Evolutionary conservation across 1,140 invertebrate genomes (phyloP).

Genomic region (Marisa cornuarietis): DNA sequence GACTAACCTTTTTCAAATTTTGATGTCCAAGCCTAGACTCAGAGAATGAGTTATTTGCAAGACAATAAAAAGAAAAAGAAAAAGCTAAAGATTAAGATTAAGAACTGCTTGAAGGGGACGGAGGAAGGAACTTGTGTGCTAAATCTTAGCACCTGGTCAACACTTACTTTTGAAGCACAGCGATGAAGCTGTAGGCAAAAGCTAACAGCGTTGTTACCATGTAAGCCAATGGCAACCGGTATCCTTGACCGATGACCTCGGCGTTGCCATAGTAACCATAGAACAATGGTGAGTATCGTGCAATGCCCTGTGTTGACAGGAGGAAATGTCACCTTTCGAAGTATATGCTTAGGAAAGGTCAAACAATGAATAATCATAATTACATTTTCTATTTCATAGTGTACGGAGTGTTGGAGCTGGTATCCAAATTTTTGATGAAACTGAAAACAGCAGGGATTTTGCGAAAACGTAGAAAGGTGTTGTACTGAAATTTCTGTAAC

Average conservation of each 20-base stretch:
- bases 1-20: no score
- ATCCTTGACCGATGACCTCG: slow-evolving; percentile 72
- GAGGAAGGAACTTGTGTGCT: no score
- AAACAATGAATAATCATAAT: no score
- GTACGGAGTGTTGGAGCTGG: no score
- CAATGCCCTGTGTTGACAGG: slow-evolving; percentile 69
- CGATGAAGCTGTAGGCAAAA: slow-evolving; percentile 94
- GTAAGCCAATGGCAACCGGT: slow-evolving; percentile 91
- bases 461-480: no score
- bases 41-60: background rate
- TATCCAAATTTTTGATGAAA: no score
- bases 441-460: no score
- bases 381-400: no score
- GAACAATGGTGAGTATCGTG: slow-evolving; percentile 95
- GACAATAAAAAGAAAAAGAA: background rate
- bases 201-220: slow-evolving; percentile 88
- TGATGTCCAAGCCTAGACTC: no score
- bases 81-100: background rate
- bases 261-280: slow-evolving; percentile 93
- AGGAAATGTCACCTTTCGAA: background rate
- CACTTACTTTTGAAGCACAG: slow-evolving; percentile 89
- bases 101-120: background rate
- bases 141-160: background rate
- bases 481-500: no score
- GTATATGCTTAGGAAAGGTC: no score